Conservation (phyloP, 2,888 invertebrate genomes). For the Hemicrepidius hirtus region DNA sequence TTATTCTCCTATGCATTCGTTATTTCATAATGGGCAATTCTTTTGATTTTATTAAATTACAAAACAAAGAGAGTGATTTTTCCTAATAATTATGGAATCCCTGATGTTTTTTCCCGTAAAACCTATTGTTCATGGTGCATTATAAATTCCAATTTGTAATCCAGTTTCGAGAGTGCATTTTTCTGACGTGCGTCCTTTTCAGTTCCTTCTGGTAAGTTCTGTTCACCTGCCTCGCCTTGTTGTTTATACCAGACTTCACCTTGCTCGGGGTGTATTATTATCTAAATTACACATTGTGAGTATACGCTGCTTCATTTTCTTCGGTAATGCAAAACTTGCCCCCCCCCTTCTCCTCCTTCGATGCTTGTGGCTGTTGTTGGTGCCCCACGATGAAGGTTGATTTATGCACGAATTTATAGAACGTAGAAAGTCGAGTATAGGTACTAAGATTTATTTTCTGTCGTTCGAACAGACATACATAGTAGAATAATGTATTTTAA, state of each 20-base stretch:
- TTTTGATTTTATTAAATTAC: slow-evolving; percentile 24
- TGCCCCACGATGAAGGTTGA: slow-evolving; percentile 2
- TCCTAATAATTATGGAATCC: background rate
- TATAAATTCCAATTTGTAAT: background rate
- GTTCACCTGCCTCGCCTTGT: slow-evolving; percentile 30
- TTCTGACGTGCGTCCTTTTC: background rate
- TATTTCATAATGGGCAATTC: slow-evolving; percentile 23
- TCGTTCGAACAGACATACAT: background rate
- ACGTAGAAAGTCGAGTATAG: slow-evolving; percentile 15
- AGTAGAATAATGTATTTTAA: background rate
- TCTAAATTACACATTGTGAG: slow-evolving; percentile 40
- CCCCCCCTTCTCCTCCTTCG: background rate
- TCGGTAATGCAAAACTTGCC: slow-evolving; percentile 29
- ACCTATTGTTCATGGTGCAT: slow-evolving; percentile 16
- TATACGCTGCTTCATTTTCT: slow-evolving; percentile 38
- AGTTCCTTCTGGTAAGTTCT: slow-evolving; percentile 17
- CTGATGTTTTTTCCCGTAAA: background rate
- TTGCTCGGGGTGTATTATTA: slow-evolving; percentile 47
- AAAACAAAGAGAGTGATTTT: background rate
- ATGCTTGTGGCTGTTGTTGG: slow-evolving; percentile 1
- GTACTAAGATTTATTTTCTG: slow-evolving; percentile 1
- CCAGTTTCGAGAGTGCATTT: background rate
- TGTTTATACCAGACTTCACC: slow-evolving; percentile 43
- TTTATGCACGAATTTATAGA: slow-evolving; percentile 26
- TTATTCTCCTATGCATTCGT: slow-evolving; percentile 11